Percentiles rank a stretch among this genome's conserved stretches.
Evolutionary conservation across 2,113 vertebrate species (phyloP).

Genomic region (Bucco capensis): DNA sequence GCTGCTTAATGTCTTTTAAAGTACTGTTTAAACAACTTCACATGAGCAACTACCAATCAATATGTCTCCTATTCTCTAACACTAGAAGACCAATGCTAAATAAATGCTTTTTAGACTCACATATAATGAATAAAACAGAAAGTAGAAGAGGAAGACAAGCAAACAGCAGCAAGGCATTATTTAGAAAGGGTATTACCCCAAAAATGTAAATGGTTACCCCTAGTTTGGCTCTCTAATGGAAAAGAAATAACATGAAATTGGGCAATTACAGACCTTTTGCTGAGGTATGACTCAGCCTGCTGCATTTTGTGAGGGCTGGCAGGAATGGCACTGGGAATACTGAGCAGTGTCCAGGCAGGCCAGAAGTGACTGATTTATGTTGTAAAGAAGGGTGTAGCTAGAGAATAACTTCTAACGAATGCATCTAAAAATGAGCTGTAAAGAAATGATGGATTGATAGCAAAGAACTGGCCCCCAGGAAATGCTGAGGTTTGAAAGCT

Average conservation of each 20-base stretch:
- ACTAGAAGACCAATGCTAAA: background rate
- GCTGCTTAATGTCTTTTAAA: slow-evolving; percentile 60
- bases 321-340: background rate
- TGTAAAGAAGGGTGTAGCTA: background rate
- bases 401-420: background rate
- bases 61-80: slow-evolving; percentile 9
- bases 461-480: slow-evolving; percentile 9
- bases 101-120: slow-evolving; percentile 15
- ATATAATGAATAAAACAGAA: slow-evolving; percentile 8
- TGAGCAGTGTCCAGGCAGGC: background rate
- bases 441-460: slow-evolving; percentile 23
- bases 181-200: background rate
- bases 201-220: background rate
- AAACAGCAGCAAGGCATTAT: background rate
- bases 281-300: slow-evolving; percentile 26
- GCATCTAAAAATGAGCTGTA: slow-evolving; percentile 32
- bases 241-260: slow-evolving; percentile 26
- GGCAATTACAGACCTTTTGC: slow-evolving; percentile 17
- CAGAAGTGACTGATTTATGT: slow-evolving; percentile 8
- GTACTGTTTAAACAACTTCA: slow-evolving; percentile 57
- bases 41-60: slow-evolving; percentile 16
- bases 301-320: slow-evolving; percentile 41
- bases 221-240: background rate
- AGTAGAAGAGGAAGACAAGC: background rate
- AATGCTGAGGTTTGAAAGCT: slow-evolving; percentile 4